Conservation (phyloP, 2,888 invertebrate species). For the Merodon equestris region DNA sequence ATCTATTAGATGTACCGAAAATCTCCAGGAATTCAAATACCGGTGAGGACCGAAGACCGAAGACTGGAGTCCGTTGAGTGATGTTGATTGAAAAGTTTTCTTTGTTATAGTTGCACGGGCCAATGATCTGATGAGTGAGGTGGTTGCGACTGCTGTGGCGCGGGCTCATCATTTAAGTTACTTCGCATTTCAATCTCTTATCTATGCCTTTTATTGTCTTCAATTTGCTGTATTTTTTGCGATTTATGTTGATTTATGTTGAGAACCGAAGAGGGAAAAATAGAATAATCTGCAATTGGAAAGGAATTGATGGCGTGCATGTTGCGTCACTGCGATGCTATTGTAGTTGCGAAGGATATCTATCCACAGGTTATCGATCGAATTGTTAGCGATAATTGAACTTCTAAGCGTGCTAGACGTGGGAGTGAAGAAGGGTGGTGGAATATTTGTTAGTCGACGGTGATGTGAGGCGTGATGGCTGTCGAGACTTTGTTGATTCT, state of each 20-base stretch:
- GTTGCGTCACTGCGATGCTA: constrained; percentile 16
- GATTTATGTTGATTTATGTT: constrained; percentile 65
- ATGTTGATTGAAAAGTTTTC: constrained; percentile 65
- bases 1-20: no score
- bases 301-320: constrained; percentile 9
- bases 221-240: no score
- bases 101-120: constrained; percentile 44
- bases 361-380: constrained; percentile 7
- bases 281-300: constrained; percentile 55
- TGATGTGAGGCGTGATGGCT: no score
- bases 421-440: neutral
- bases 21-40: constrained; percentile 26
- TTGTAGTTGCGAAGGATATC: neutral
- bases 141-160: neutral
- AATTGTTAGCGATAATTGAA: constrained; percentile 22
- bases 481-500: constrained; percentile 17
- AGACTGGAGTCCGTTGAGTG: no score
- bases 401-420: constrained; percentile 3
- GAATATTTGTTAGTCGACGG: neutral
- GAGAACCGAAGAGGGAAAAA: constrained; percentile 38
- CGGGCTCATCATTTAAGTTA: constrained; percentile 44
- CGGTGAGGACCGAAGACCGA: constrained; percentile 16
- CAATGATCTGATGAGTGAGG: constrained; percentile 1
- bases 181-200: constrained; percentile 44
- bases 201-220: constrained; percentile 5